These are phyloP conservation scores for Zapus hudsonius DNA, from an alignment of 2,113 vertebrate genomes.

Conservation along the genomic window DNA sequence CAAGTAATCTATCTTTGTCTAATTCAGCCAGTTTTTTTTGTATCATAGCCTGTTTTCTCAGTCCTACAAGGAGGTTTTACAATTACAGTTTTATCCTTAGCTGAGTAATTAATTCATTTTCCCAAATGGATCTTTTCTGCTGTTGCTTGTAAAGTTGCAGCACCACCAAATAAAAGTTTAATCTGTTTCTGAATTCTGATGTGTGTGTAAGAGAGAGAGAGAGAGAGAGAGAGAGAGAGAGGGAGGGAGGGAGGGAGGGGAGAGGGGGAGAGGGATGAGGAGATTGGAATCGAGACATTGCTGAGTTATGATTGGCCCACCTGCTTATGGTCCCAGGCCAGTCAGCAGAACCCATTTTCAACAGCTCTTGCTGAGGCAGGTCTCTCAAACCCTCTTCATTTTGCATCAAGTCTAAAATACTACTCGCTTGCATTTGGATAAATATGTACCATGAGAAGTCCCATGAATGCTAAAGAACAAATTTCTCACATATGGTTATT, in stretches of 20 bases:
- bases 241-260: background rate
- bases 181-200: background rate
- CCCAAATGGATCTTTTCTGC: background rate
- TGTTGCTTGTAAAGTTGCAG: background rate
- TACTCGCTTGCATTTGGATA: background rate
- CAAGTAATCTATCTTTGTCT: background rate
- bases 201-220: background rate
- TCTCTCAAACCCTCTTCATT: background rate
- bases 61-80: background rate
- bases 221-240: background rate
- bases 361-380: no score
- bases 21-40: conserved; percentile 2
- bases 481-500: background rate
- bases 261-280: background rate
- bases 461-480: background rate
- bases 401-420: background rate
- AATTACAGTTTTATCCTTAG: background rate
- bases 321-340: background rate
- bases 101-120: background rate
- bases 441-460: background rate
- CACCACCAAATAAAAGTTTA: background rate
- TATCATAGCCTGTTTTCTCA: background rate
- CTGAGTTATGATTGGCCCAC: background rate
- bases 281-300: background rate
- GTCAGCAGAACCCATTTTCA: background rate